Percentiles rank a stretch among this genome's conserved stretches.
Conservation (phyloP, 2,888 invertebrate species). For the Schrankia costaestrigalis region DNA sequence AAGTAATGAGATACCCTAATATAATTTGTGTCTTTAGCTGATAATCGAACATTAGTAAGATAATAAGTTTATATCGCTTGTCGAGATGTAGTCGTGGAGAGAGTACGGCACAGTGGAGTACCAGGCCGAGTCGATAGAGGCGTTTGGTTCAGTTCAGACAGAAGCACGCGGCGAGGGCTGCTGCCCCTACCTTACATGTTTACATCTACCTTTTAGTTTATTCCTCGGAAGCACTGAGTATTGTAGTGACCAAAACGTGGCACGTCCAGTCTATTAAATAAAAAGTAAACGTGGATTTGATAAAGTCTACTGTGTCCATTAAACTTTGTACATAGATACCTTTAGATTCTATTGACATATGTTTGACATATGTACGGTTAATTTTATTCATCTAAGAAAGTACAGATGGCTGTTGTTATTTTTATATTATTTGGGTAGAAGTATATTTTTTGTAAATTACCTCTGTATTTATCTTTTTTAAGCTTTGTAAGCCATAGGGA, state of each 20-base stretch:
- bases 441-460: constrained; percentile 80
- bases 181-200: constrained; percentile 43
- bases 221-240: constrained; percentile 48
- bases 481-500: constrained; percentile 78
- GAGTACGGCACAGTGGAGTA: constrained; percentile 44
- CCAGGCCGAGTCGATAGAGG: constrained; percentile 27
- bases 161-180: constrained; percentile 33
- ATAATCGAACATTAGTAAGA: constrained; percentile 73
- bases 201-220: constrained; percentile 47
- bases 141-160: constrained; percentile 22
- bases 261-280: constrained; percentile 62
- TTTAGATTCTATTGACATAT: constrained; percentile 79
- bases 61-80: constrained; percentile 75
- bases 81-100: constrained; percentile 43
- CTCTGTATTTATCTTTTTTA: constrained; percentile 79
- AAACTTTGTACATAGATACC: constrained; percentile 73
- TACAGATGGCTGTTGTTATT: constrained; percentile 82
- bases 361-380: constrained; percentile 78
- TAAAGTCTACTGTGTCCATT: constrained; percentile 58
- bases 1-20: constrained; percentile 72
- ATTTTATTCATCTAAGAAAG: constrained; percentile 81
- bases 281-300: constrained; percentile 49
- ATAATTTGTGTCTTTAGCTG: constrained; percentile 80
- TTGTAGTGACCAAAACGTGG: constrained; percentile 68
- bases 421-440: constrained; percentile 81